A percentile compares a stretch with the other conserved stretches of the same genome.
phyloP scores from a whole-genome alignment of 92 coral and sea anemone species.

The Epizoanthus ramosus region DNA sequence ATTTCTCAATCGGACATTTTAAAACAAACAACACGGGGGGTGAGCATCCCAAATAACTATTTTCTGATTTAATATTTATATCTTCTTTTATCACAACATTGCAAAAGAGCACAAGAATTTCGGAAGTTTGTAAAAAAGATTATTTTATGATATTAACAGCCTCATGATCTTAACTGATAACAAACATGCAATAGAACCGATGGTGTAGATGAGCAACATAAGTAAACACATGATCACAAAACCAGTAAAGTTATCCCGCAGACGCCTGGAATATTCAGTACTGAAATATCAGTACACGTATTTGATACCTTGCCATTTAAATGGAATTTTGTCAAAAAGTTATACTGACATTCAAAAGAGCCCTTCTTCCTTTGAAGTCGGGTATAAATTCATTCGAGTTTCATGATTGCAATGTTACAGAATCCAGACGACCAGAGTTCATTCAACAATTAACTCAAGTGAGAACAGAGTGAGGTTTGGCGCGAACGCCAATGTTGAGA shows the following conservation, averaged over 20 bases:
- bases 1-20: background rate
- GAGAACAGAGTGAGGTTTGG: too few relatives aligned
- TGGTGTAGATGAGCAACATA: background rate
- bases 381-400: too few relatives aligned
- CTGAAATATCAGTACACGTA: too few relatives aligned
- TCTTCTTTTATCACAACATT: conserved; percentile 3
- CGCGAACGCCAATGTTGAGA: too few relatives aligned
- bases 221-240: conserved; percentile 7
- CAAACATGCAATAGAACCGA: background rate
- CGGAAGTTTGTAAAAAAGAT: conserved; percentile 7
- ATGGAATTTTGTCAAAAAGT: too few relatives aligned
- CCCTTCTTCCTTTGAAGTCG: too few relatives aligned
- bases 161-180: background rate
- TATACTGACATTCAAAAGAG: too few relatives aligned
- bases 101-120: conserved; percentile 3
- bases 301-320: too few relatives aligned
- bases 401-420: too few relatives aligned
- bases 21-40: background rate
- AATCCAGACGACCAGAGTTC: too few relatives aligned
- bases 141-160: background rate
- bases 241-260: background rate
- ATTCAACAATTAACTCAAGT: too few relatives aligned
- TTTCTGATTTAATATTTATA: background rate
- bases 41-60: background rate
- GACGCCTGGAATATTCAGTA: too few relatives aligned